Conservation (phyloP, 2,797 vertebrate species). For the Phyllotis vaccarum region DNA sequence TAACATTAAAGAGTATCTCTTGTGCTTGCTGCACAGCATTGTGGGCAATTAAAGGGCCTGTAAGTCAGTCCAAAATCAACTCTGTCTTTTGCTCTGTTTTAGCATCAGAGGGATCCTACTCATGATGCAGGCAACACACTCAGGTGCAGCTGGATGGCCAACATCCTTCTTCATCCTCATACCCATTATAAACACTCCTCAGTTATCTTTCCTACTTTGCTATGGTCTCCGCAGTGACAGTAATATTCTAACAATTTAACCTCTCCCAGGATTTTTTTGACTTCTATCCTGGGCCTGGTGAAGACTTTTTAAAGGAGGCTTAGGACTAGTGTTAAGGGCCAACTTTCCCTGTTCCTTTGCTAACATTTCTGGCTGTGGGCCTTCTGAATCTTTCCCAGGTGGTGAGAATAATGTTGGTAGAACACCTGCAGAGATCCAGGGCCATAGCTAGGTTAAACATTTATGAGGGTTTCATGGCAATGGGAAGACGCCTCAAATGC, state of each 20-base stretch:
- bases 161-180: not conserved
- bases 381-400: not conserved
- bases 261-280: not conserved
- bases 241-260: not conserved
- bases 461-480: not conserved
- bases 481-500: not conserved
- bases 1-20: not conserved
- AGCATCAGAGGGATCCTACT: not conserved
- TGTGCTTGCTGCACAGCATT: too few relatives aligned
- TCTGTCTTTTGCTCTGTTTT: not conserved
- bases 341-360: not conserved
- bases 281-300: not conserved
- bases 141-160: too few relatives aligned
- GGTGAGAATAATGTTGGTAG: not conserved
- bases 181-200: not conserved
- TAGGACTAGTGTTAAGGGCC: not conserved
- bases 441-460: not conserved
- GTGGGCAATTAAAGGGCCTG: not conserved
- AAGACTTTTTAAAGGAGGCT: not conserved
- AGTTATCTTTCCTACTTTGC: not conserved
- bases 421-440: too few relatives aligned
- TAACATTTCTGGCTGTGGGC: not conserved
- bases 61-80: not conserved
- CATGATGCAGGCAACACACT: not conserved
- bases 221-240: not conserved